Percentiles rank a stretch among this genome's conserved stretches.
Conservation (phyloP, 2,888 invertebrate species). For the Clivina fossor region DNA sequence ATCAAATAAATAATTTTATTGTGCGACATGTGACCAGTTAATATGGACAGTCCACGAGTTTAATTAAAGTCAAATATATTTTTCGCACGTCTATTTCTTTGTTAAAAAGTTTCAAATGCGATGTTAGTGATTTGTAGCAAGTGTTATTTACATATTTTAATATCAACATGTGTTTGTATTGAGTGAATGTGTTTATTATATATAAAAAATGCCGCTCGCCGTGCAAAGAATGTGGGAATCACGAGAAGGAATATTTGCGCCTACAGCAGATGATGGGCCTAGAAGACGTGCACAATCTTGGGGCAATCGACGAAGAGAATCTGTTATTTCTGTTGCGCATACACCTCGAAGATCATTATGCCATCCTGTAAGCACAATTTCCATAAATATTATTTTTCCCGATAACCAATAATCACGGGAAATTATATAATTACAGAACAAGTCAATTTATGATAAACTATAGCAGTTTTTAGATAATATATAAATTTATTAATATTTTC, state of each 20-base stretch:
- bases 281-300: constrained; percentile 33
- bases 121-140: neutral
- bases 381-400: too few species aligned
- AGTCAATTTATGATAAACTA: too few species aligned
- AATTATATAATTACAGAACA: too few species aligned
- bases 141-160: neutral
- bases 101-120: neutral
- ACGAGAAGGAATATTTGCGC: constrained; percentile 23
- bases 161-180: neutral
- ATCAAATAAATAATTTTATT: too few species aligned
- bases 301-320: constrained; percentile 26
- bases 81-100: too few species aligned
- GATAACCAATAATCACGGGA: too few species aligned
- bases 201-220: constrained; percentile 25
- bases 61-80: too few species aligned
- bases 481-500: too few species aligned
- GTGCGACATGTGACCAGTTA: too few species aligned
- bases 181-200: constrained; percentile 13
- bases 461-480: too few species aligned
- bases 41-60: too few species aligned
- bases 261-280: constrained; percentile 4
- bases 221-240: constrained; percentile 31
- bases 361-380: constrained; percentile 26
- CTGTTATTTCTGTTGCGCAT: constrained; percentile 35
- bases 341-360: constrained; percentile 32